phyloP scores from a whole-genome alignment of 2,888 invertebrate genomes.

The Hemithea aestivaria region DNA sequence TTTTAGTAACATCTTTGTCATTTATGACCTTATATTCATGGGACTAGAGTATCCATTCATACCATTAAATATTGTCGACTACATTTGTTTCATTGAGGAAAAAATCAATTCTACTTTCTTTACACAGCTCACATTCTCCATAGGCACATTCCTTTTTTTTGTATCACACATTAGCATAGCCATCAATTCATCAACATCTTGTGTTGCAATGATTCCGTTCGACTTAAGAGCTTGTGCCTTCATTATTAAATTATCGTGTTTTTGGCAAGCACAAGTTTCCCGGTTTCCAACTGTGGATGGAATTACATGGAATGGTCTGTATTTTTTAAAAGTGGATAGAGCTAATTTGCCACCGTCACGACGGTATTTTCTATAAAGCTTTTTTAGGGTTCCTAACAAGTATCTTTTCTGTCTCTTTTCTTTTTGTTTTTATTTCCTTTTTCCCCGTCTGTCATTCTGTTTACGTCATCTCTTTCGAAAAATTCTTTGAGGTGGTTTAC shows the following conservation, averaged over 20 bases:
- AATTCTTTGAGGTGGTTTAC: background rate
- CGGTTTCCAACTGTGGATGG: background rate
- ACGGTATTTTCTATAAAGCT: constrained; percentile 1
- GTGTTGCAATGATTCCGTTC: constrained; percentile 6
- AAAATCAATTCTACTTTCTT: constrained; percentile 1
- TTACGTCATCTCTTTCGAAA: background rate
- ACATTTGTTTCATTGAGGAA: background rate
- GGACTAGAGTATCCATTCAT: too few relatives aligned
- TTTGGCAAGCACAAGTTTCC: constrained; percentile 14
- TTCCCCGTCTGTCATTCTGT: background rate
- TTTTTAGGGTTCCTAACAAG: background rate
- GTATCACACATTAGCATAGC: constrained; percentile 3
- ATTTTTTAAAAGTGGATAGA: background rate
- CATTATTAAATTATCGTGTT: constrained; percentile 12
- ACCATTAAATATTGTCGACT: constrained; percentile 1
- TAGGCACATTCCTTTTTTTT: constrained; percentile 4
- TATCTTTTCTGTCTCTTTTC: constrained; percentile 1
- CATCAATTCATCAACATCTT: constrained; percentile 5
- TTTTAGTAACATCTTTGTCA: background rate
- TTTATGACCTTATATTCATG: constrained; percentile 1
- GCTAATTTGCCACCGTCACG: background rate
- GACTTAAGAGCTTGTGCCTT: constrained; percentile 8
- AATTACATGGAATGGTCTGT: background rate
- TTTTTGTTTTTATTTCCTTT: background rate
- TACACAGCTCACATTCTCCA: constrained; percentile 7